Percentiles rank a stretch among this genome's conserved stretches.
phyloP scores from a whole-genome alignment of 2,113 vertebrate genomes.

The Sylvicapra grimmia region DNA sequence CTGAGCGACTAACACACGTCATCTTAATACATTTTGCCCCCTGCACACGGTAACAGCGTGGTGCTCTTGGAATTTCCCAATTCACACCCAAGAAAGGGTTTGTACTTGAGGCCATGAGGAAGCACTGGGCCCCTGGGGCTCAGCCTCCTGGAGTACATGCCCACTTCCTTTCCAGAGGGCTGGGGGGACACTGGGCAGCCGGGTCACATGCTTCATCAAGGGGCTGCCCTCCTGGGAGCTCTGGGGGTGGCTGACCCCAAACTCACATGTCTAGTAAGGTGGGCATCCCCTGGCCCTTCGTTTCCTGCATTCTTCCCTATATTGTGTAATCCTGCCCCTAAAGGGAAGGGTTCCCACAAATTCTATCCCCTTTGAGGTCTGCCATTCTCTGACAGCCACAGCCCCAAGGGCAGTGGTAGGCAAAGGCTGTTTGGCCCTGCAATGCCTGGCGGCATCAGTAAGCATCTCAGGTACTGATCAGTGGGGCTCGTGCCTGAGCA shows the following conservation, averaged over 20 bases:
- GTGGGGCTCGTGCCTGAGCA: neutral
- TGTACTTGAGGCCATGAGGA: neutral
- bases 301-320: neutral
- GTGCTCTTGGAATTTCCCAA: neutral
- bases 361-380: neutral
- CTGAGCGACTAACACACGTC: neutral
- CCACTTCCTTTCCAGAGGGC: neutral
- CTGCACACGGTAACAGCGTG: neutral
- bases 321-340: neutral
- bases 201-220: neutral
- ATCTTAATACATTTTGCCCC: neutral
- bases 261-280: neutral
- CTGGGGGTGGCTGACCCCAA: neutral
- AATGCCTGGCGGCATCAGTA: neutral
- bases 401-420: neutral
- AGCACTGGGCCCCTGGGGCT: neutral
- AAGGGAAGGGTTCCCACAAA: neutral
- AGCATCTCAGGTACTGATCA: neutral
- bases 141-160: neutral
- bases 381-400: neutral
- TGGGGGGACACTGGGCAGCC: neutral
- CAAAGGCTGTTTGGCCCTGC: neutral
- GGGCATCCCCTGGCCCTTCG: neutral
- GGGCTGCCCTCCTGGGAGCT: neutral
- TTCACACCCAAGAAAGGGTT: neutral